Evolutionary conservation across 2,113 vertebrate genomes (phyloP).

Genomic region (Nicator chloris): DNA sequence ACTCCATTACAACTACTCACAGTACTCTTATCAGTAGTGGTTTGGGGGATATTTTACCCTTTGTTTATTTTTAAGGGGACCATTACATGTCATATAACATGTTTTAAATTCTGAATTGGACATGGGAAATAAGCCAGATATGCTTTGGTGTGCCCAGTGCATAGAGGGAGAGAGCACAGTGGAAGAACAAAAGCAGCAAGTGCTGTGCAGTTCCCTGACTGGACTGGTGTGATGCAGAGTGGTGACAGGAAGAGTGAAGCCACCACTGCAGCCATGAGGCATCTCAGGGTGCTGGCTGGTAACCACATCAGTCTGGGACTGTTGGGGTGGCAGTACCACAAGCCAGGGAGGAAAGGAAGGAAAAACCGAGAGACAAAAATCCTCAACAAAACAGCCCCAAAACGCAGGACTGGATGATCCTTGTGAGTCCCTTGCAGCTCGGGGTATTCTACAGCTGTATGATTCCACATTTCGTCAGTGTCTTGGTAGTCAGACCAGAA

Average conservation of each 20-base stretch:
- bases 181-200: background rate
- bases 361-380: background rate
- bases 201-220: fast-evolving
- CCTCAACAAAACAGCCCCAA: background rate
- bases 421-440: background rate
- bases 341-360: background rate
- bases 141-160: background rate
- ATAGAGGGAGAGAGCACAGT: background rate
- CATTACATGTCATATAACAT: background rate
- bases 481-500: background rate
- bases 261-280: background rate
- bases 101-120: background rate
- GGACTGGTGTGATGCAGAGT: fast-evolving
- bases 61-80: background rate
- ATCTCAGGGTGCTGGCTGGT: background rate
- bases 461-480: background rate
- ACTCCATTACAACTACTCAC: background rate
- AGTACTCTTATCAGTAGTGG: background rate
- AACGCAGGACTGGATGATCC: background rate
- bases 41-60: background rate
- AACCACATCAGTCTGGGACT: background rate
- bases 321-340: background rate
- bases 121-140: background rate
- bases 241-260: background rate
- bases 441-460: background rate